Evolutionary conservation across 2,888 invertebrate genomes (phyloP).

Genomic region (Tipula confusa): DNA sequence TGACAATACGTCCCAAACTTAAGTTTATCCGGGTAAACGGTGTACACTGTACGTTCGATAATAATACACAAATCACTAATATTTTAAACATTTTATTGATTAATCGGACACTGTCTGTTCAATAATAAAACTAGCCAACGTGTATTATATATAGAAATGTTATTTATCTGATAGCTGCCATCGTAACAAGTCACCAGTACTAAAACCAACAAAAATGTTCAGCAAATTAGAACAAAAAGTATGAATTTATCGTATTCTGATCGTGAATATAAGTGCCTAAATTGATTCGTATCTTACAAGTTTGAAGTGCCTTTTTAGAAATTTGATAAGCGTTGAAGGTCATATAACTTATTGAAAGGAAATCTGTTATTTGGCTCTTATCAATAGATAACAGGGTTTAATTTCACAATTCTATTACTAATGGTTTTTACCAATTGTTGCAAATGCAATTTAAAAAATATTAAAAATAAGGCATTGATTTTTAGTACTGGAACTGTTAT

Average conservation of each 20-base stretch:
- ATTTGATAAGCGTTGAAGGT: not conserved
- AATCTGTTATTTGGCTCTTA: not conserved
- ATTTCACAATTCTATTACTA: not conserved
- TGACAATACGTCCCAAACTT: slow-evolving; percentile 36
- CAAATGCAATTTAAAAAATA: too few species aligned
- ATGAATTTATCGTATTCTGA: not conserved
- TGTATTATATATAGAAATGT: not conserved
- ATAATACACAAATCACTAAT: not conserved
- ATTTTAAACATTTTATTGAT: not conserved
- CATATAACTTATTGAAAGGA: not conserved
- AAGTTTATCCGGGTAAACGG: not conserved
- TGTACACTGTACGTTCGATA: not conserved
- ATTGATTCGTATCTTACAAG: not conserved
- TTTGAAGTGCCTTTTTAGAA: not conserved
- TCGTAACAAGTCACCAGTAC: not conserved
- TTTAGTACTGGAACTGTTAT: too few species aligned
- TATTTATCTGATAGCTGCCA: not conserved
- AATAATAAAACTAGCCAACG: not conserved
- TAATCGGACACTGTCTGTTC: not conserved
- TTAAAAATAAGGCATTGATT: too few species aligned
- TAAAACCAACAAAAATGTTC: not conserved
- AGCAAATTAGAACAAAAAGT: not conserved
- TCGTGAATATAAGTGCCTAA: not conserved
- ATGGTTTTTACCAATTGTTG: too few species aligned
- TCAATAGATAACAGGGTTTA: not conserved